Conservation (phyloP, 2,888 invertebrate genomes). For the Acanthosepion esculentum region DNA sequence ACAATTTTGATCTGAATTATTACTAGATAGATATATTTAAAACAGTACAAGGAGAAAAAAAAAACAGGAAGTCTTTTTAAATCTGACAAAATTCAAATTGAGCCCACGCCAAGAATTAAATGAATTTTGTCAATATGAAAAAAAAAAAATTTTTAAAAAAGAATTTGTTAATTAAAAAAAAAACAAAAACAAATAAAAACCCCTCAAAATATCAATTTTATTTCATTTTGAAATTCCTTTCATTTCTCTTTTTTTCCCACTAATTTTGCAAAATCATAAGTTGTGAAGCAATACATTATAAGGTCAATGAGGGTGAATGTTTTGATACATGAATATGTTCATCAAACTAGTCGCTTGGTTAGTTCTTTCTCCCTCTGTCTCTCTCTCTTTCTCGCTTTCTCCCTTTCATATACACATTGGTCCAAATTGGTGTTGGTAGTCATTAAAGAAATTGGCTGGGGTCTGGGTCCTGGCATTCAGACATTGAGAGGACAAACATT, state of each 20-base stretch:
- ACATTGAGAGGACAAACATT: neutral
- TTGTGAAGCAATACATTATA: neutral
- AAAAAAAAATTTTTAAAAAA: too few species aligned
- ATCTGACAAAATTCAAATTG: too few species aligned
- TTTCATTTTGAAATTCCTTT: neutral
- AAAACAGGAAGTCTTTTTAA: too few species aligned
- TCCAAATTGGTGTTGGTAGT: neutral
- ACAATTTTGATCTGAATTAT: too few species aligned
- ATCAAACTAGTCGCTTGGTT: neutral
- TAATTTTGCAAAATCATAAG: neutral
- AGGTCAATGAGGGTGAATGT: neutral
- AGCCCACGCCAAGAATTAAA: too few species aligned
- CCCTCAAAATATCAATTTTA: neutral
- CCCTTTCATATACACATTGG: neutral
- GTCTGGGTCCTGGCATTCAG: neutral
- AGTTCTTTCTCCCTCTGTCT: neutral
- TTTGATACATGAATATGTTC: neutral
- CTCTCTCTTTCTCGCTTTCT: neutral
- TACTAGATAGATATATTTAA: too few species aligned
- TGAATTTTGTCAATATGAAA: too few species aligned
- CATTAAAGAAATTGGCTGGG: neutral
- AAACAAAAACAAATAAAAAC: neutral
- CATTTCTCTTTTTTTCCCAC: neutral
- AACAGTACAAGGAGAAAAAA: too few species aligned
- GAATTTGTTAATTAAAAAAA: conserved; percentile 33